These are phyloP conservation scores for Hippocampus guttulatus DNA, from an alignment of 2,113 vertebrate species.

Conservation along the genomic window DNA sequence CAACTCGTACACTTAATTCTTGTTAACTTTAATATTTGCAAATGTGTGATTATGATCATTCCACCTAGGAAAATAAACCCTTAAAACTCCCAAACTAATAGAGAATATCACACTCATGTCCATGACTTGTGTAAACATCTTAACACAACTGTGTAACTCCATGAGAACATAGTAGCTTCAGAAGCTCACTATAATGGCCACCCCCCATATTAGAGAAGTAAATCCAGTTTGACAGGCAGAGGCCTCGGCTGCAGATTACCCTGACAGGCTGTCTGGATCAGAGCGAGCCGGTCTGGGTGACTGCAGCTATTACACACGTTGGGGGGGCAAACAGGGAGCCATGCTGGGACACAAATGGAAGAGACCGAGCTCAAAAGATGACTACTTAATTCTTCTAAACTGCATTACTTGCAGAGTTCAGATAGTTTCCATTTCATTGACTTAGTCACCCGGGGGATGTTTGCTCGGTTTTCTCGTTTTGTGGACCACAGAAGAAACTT, in stretches of 20 bases:
- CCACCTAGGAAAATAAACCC: background rate
- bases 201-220: constrained; percentile 43
- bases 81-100: background rate
- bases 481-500: background rate
- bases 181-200: constrained; percentile 19
- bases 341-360: constrained; percentile 24
- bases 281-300: constrained; percentile 11
- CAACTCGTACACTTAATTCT: background rate
- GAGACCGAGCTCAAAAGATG: constrained; percentile 19
- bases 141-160: constrained; percentile 1
- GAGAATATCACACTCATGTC: background rate
- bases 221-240: constrained; percentile 59
- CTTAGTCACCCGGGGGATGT: constrained; percentile 11
- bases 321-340: constrained; percentile 10
- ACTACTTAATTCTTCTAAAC: constrained; percentile 13
- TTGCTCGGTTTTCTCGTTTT: background rate
- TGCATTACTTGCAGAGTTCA: constrained; percentile 13
- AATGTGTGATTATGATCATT: background rate
- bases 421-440: constrained; percentile 16
- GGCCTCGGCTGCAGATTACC: constrained; percentile 55
- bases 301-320: constrained; percentile 2
- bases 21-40: background rate
- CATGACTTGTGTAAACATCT: background rate
- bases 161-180: constrained; percentile 17
- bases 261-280: constrained; percentile 59